phyloP scores from a whole-genome alignment of 2,113 vertebrate genomes.

The Charina bottae region DNA sequence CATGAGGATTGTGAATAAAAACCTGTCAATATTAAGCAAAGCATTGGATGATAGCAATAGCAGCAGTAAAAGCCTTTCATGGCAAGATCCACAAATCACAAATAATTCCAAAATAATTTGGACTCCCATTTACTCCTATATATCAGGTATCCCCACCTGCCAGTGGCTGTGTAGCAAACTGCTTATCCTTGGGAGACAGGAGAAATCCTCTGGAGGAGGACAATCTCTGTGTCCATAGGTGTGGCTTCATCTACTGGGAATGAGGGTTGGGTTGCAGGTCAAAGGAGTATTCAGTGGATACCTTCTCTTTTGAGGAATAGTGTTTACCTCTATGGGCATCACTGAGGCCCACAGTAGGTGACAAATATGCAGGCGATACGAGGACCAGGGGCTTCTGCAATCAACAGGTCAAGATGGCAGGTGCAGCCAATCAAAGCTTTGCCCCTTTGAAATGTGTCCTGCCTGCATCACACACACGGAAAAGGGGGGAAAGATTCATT shows the following conservation, averaged over 20 bases:
- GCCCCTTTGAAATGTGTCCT: background rate
- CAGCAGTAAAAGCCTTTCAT: background rate
- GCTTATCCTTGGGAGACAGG: background rate
- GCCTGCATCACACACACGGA: background rate
- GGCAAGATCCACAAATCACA: background rate
- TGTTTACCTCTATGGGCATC: background rate
- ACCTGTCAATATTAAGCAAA: constrained; percentile 76
- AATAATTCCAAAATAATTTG: background rate
- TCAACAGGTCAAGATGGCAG: background rate
- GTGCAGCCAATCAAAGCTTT: background rate
- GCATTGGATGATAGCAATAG: background rate
- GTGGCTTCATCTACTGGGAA: background rate
- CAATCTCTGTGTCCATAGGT: background rate
- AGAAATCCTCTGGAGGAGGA: background rate
- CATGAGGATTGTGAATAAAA: constrained; percentile 96
- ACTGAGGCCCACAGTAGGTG: background rate
- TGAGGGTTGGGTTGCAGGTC: background rate
- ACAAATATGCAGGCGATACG: background rate
- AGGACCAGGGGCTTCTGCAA: background rate
- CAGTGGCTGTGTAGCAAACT: background rate
- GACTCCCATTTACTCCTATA: background rate
- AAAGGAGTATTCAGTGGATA: background rate
- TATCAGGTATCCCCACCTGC: background rate
- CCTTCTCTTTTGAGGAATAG: background rate
- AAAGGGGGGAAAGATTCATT: background rate